Percentiles rank a stretch among this genome's conserved stretches.
phyloP scores from a whole-genome alignment of 2,888 invertebrate species.

The Stramonita haemastoma region DNA sequence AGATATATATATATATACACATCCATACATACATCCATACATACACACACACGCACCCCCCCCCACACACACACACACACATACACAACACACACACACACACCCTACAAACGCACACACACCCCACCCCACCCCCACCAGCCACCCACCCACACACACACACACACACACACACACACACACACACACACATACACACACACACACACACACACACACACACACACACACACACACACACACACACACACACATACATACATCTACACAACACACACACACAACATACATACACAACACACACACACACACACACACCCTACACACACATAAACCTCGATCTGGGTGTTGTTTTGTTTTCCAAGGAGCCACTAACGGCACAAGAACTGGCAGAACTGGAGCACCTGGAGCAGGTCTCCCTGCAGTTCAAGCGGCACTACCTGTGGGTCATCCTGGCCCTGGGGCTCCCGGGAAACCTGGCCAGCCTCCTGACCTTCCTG shows the following conservation, averaged over 20 bases:
- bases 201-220: not conserved
- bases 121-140: too few species aligned
- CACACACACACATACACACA: not conserved
- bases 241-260: not conserved
- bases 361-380: not conserved
- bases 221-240: not conserved
- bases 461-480: conserved; percentile 62
- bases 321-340: conserved; percentile 3
- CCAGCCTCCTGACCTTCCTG: conserved; percentile 58
- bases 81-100: too few species aligned
- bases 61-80: too few species aligned
- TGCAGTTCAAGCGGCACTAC: conserved; percentile 59
- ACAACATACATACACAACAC: too few species aligned
- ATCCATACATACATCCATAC: too few species aligned
- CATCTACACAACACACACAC: not conserved
- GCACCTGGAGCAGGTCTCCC: conserved; percentile 9
- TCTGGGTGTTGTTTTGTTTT: too few species aligned
- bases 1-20: too few species aligned
- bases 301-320: conserved; percentile 6
- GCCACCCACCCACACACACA: not conserved
- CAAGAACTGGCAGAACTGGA: not conserved
- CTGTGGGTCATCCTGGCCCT: conserved; percentile 58
- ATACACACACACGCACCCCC: too few species aligned
- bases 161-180: not conserved
- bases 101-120: too few species aligned